Base-by-base conservation (phyloP, 2,797 vertebrate species). In the Remorina albescens region DNA sequence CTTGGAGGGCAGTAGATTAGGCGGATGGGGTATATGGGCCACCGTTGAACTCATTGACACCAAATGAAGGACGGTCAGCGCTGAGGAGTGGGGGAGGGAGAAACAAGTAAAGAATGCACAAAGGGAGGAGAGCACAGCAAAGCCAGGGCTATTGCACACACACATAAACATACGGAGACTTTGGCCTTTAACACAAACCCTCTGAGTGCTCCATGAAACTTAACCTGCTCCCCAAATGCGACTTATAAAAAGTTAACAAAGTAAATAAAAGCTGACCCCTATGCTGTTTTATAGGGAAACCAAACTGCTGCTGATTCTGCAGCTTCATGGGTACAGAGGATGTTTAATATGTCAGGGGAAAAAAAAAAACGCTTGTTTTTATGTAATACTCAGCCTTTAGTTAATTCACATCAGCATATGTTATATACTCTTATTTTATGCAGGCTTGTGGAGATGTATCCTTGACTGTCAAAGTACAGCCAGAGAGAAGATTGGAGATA, bases 11-110 rank as follows among this genome's bases (percentile, higher is more conserved):
- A 56, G 71, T 64, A 44, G 71, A 81, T 88, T 74, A 83, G 75
- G 65, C 21, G 25, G 67, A 73, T 5, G 23, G 75, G 81, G 60
- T 74, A 55, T 67, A 69, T 80, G 80, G 74, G 68, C 82, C 72
- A 67, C 53, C 49, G 59, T 74, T 86, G 81, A 88, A 86, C 89
- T 77, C 74, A 60, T 8, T 83, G 89, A 88, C 84, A 77, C 71
- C 53, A 56, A 39, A 32, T 76, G 55, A 78, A 76, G 61, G 80
- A 76, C 42, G 44, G 75, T 79, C 77, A 57, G 63, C 5, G 76
- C 46, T 10, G 10, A 0, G 25, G 2, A 16, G 37, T 1, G 16
- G 58, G 25, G 51, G 30, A 13, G 66, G 53, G 42, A 15, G 2
- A 21, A 62, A 46, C 21, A n/a, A 54, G 55, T 47, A 10, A 83